Conservation (phyloP, 2,797 vertebrate genomes). For the Chelon labrosus region DNA sequence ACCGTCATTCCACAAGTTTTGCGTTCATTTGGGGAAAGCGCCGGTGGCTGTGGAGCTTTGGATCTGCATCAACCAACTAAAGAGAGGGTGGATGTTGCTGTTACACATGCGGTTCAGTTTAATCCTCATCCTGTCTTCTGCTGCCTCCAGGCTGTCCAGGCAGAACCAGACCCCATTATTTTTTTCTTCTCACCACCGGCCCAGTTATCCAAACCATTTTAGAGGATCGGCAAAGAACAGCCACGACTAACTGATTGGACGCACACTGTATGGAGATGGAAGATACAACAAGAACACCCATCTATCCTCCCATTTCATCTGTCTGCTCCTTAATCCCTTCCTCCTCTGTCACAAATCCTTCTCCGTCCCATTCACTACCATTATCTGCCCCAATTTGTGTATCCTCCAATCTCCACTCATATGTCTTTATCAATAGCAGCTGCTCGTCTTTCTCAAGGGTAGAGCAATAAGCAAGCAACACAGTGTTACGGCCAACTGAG, state of each 20-base stretch:
- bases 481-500: conserved; percentile 38
- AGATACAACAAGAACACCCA: neutral
- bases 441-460: conserved; percentile 57
- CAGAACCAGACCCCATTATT: conserved; percentile 19
- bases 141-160: conserved; percentile 57
- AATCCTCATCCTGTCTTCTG: conserved; percentile 43
- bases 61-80: conserved; percentile 23
- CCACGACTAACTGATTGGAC: conserved; percentile 45
- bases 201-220: conserved; percentile 38
- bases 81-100: conserved; percentile 43
- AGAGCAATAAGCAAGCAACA: conserved; percentile 50
- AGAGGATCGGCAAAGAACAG: conserved; percentile 20
- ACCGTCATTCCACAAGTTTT: conserved; percentile 11
- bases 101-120: conserved; percentile 50
- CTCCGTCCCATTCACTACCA: conserved; percentile 22
- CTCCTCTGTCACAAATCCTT: conserved; percentile 21
- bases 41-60: conserved; percentile 24
- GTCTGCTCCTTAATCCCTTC: neutral
- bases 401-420: conserved; percentile 33
- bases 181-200: neutral
- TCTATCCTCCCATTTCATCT: neutral
- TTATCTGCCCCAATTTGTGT: conserved; percentile 7
- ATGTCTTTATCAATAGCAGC: conserved; percentile 62
- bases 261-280: conserved; percentile 10
- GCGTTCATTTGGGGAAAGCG: conserved; percentile 20